These are phyloP conservation scores for Saguinus oedipus DNA, from an alignment of 2,797 vertebrate genomes.

Conservation along the genomic window DNA sequence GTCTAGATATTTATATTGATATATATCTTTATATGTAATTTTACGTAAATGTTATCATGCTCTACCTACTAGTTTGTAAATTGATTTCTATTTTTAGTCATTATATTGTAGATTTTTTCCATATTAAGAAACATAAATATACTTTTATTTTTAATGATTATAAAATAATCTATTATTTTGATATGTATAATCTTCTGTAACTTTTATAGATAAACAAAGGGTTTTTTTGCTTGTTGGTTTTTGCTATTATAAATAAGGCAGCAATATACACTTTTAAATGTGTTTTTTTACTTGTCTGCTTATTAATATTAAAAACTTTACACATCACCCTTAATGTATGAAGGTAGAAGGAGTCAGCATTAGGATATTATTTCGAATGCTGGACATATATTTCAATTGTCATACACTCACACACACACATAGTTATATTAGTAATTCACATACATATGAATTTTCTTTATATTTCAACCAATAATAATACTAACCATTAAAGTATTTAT, in stretches of 20 bases:
- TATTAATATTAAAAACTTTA: constrained; percentile 8
- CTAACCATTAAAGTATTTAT: background rate
- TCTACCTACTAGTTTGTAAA: background rate
- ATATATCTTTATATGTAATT: background rate
- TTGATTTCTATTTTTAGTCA: constrained; percentile 4
- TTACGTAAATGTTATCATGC: background rate
- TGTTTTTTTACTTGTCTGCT: background rate
- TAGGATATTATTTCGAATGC: background rate
- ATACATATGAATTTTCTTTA: background rate
- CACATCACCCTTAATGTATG: background rate
- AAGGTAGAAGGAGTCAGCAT: background rate
- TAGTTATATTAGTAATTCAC: background rate
- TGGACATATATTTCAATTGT: background rate
- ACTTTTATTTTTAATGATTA: background rate
- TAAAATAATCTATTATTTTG: background rate
- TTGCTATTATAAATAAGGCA: background rate
- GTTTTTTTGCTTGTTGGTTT: background rate
- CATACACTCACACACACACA: background rate
- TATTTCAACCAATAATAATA: constrained; percentile 40
- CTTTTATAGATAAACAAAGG: background rate
- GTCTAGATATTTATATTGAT: background rate
- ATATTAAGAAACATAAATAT: background rate
- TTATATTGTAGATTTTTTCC: background rate
- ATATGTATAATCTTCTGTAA: background rate
- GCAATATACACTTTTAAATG: background rate